Base-by-base conservation (phyloP, 2,888 invertebrate genomes). In the Pomacea canaliculata region DNA sequence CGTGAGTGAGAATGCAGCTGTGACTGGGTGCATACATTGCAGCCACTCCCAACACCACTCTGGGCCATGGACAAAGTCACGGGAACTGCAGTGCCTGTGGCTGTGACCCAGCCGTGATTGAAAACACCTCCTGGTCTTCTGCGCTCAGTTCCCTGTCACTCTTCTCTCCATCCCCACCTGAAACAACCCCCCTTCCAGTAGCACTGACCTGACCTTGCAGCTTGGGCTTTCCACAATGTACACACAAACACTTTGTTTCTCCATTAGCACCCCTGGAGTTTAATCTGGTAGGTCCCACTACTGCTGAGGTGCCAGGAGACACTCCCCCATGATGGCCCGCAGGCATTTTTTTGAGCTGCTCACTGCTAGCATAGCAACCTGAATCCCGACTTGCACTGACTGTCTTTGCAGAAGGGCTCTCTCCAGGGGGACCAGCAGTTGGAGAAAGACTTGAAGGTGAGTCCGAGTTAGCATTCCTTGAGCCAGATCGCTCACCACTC, bases 341-440 rank as follows among this genome's bases (percentile, higher is more conserved):
- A 18, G 75, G 18, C n/a, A 67, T 63, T 51, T 80, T 76, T 78
- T 82, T 83, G 23, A 81, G 71, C 27, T 83, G 85, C 75, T 90
- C 90, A 80, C 85, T 87, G 77, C 90, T 89, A 78, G 89, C 88
- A 79, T 89, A 90, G 77, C 90, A 90, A 10, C 90, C 90, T 12
- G 90, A 90, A 78, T 90, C 90, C 71, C 88, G 80, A 94, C 87
- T 85, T 37, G 81, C 78, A 73, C 76, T 81, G 56, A 83, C 84
- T 23, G 80, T 82, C 73, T 73, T 83, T 65, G 70, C 71, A 76
- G 80, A 81, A 73, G 78, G 83, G 73, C 79, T 77, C n/a, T 76
- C 78, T 7, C 73, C 72, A 49, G 78, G 63, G 46, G 75, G 67
- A 23, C 77, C 71, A 13, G 73, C 71, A 48, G 80, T 69, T 23